These are phyloP conservation scores for Alentia gelatinosa DNA, from an alignment of 2,888 invertebrate species.

Conservation along the genomic window DNA sequence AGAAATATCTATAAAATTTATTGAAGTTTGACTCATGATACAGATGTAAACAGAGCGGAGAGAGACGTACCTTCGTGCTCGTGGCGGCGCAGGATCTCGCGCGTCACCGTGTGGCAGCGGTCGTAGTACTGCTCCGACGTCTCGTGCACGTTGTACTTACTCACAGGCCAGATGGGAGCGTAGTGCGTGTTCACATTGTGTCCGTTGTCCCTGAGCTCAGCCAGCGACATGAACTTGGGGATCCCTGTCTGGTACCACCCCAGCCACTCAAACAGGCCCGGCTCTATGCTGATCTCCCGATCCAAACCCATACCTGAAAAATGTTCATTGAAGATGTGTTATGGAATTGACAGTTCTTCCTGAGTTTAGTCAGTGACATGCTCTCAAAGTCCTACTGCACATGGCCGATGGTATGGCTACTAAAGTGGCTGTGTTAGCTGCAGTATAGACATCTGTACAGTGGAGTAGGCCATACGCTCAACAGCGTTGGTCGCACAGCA, in stretches of 20 bases:
- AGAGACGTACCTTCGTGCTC: constrained; percentile 80
- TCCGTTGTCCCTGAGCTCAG: constrained; percentile 87
- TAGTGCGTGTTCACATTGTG: constrained; percentile 86
- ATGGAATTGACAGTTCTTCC: too few relatives aligned
- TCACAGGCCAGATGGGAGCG: constrained; percentile 82
- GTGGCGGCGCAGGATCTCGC: constrained; percentile 83
- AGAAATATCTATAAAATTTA: background rate
- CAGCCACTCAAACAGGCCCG: constrained; percentile 96
- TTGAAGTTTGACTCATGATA: background rate
- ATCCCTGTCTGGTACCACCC: constrained; percentile 87
- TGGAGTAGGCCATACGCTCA: too few relatives aligned
- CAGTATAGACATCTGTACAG: too few relatives aligned
- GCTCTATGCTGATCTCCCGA: constrained; percentile 85
- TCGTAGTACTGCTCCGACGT: constrained; percentile 86
- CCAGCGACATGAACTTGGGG: constrained; percentile 79
- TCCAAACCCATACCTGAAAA: constrained; percentile 81
- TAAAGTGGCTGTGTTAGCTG: too few relatives aligned
- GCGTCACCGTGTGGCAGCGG: constrained; percentile 84
- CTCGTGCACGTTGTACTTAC: constrained; percentile 82
- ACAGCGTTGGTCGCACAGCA: too few relatives aligned
- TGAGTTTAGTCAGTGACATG: too few relatives aligned
- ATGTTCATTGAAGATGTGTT: too few relatives aligned
- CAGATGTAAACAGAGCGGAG: background rate
- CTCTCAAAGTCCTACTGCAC: too few relatives aligned
- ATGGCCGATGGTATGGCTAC: too few relatives aligned